phyloP scores from a whole-genome alignment of 2,113 vertebrate species.

The Anoura caudifer region DNA sequence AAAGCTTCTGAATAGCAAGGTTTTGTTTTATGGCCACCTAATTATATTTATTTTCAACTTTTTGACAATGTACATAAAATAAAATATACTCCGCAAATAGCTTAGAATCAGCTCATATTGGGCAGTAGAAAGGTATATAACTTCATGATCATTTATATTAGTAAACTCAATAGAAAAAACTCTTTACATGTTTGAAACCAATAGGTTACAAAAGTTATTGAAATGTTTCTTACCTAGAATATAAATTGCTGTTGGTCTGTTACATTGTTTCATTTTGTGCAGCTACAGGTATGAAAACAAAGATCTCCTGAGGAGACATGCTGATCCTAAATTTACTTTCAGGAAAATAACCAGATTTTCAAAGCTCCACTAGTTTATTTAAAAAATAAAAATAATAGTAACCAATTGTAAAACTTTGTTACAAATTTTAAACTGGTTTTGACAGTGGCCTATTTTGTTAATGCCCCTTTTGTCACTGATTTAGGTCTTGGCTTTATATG shows the following conservation, averaged over 20 bases:
- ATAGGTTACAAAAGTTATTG: neutral
- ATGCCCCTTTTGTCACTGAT: neutral
- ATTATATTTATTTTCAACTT: conserved; percentile 30
- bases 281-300: neutral
- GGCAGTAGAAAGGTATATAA: neutral
- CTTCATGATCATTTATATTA: neutral
- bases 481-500: neutral
- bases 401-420: neutral
- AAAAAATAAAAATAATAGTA: neutral
- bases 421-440: conserved; percentile 11
- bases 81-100: neutral
- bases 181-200: conserved; percentile 1
- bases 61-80: conserved; percentile 15
- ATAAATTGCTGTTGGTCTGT: neutral
- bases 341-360: neutral
- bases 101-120: conserved; percentile 11
- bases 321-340: neutral
- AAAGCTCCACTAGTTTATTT: neutral
- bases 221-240: conserved; percentile 8
- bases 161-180: conserved; percentile 8
- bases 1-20: neutral
- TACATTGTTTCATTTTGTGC: neutral
- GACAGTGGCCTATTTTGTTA: neutral
- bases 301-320: neutral
- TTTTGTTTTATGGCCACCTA: neutral